Base-by-base conservation (phyloP, 2,797 vertebrate genomes). In the Sus cebifrons region DNA sequence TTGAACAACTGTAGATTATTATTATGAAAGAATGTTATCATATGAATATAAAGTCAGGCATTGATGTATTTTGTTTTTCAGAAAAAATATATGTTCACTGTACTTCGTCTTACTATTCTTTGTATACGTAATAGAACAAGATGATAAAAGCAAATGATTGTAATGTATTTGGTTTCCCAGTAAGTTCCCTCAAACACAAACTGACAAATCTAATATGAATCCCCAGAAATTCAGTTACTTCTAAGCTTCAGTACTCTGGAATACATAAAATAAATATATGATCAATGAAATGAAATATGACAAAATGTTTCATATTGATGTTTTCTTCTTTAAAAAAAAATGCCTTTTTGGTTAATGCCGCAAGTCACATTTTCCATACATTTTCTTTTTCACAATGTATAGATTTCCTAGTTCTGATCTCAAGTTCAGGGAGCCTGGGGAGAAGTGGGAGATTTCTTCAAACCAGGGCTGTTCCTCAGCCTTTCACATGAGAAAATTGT, bases 401-500 rank as follows among this genome's bases (percentile, higher is more conserved):
- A 98, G 98, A 98, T 98, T 98, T 98, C 98, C 97, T 98, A 98
- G 97, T 98, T 99, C 98, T 98, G 98, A 98, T 98, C 98, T 99
- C 98, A 98, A 98, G 97, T 98, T 98, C 97, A 96, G 98, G 98
- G 98, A 98, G 98, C 98, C 98, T 98, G 97, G 98, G 98, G 98
- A 99, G 98, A 99, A 98, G 98, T 98, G 98, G 98, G 98, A 98
- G 98, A 98, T 98, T 97, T 98, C 98, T 98, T 98, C 97, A 98
- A 98, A 98, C 98, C 98, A 98, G 98, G 98, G 91, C 98, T 98
- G 96, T 98, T 99, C 98, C 97, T 98, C 98, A 98, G 98, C 98
- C 98, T 99, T 99, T 99, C 99, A 99, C 99, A 99, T 99, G 99
- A 99, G 99, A 99, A 99, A 99, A 99, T 99, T 98, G 98, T 99